Base-by-base conservation (phyloP, 2,113 vertebrate genomes). In the Sinocyclocheilus anshuiensis region DNA sequence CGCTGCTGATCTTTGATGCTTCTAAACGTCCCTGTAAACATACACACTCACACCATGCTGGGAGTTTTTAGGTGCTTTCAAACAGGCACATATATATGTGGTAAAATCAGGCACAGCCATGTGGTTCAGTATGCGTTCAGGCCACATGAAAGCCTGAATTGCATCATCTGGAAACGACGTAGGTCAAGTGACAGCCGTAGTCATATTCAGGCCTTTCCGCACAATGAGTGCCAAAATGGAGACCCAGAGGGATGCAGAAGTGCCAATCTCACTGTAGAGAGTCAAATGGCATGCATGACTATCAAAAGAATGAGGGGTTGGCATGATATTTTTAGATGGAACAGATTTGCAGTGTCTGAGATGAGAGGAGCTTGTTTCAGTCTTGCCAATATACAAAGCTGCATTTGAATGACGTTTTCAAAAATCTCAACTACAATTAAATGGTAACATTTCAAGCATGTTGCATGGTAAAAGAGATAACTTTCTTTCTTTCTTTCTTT, bases 1-100 rank as follows among this genome's bases (percentile, higher is more conserved):
- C 91, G 87, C 88, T 24, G 53, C 84, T 90, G 89, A 93, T 93
- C 93, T 94, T 94, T 94, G 91, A 95, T 93, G 93, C 72, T 76
- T 92, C 81, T 89, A 92, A 93, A 93, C 79, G 84, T 91, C 88
- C 86, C 86, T 61, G 71, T 84, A 77, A 91, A 90, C 91, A 89
- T 89, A 88, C 91, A 92, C 90, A 90, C 90, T 89, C 91, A 93
- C 91, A 90, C 75, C 89, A 92, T 87, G 89, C 87, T 71, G 85
- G 87, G 61, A 42, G 20, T 22, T 45, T 22, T 55, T 8, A 42
- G 65, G 18, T 48, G 57, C 36, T 76, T 36, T 72, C 5, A 87
- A 63, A 87, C 0, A 16, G 86, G 77, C 81, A 83, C 57, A 20
- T n/a, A 77, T 74, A 55, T 39, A 69, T 15, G 10, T 29, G 11